Evolutionary conservation across 2,113 vertebrate species (phyloP), one percentile per base, ranked within the genome.

Genomic region (Thunnus thynnus): DNA sequence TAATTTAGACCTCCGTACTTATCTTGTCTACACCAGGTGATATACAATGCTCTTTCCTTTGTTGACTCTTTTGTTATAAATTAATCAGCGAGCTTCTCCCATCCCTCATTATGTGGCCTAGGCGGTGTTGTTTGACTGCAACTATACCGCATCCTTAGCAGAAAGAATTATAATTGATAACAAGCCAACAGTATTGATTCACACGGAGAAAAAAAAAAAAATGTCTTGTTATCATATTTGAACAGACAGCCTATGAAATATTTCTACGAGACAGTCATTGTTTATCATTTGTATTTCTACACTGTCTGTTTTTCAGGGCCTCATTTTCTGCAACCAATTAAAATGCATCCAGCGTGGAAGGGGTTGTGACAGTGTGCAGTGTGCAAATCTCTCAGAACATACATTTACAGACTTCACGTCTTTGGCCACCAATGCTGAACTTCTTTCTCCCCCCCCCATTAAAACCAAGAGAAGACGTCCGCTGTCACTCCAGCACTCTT

Each of bases 21-120:
- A 88, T 89, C 88, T 86, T 78, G 88, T 90, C 77, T 71, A 52
- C 67, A 62, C 32, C 71, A 87, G 75, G 91, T 93, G 85, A 91
- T 90, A 46, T 76, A 92, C 86, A 90, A 84, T 64, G 73, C 72
- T 85, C 72, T 58, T 66, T 32, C 68, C 66, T 58, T 82, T 73
- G 65, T 87, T 66, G 72, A 81, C 89, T 84, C 86, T 63, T 89
- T 80, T 86, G 76, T 92, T 87, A 71, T 84, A 81, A 91, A 94
- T 91, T 86, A 87, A 91, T 91, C 79, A 78, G 84, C 5, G 72
- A 27, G 74, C 83, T 52, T 79, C 84, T 88, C 82, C 67, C 86
- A 79, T 88, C 75, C 75, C 84, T 92, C 83, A 78, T 92, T 75
- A 87, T 69, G 72, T 51, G 54, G 80, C 75, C 68, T 47, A 47